Evolutionary conservation across 2,113 vertebrate species (phyloP).

Genomic region (Xenopus borealis): DNA sequence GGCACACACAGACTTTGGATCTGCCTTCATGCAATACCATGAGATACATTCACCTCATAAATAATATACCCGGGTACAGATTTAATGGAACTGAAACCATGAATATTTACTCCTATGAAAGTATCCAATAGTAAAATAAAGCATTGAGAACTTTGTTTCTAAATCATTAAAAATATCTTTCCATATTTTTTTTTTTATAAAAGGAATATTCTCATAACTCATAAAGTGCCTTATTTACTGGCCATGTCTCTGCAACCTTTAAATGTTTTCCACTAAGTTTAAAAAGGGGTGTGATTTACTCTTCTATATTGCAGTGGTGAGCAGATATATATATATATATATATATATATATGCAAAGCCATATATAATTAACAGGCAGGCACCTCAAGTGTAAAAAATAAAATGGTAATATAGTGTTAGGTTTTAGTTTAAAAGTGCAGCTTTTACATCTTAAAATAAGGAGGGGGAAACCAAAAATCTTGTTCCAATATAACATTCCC

Average conservation of each 20-base stretch:
- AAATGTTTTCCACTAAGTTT: neutral
- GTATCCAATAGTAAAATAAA: conserved; percentile 15
- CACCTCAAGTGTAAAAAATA: neutral
- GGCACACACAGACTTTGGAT: neutral
- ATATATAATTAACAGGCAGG: neutral
- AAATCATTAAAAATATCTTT: conserved; percentile 28
- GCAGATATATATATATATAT: neutral
- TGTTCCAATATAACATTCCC: too few relatives aligned
- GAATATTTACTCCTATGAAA: conserved; percentile 15
- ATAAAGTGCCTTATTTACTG: conserved; percentile 34
- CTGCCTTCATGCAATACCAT: conserved; percentile 22
- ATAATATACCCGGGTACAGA: conserved; percentile 6
- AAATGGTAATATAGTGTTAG: neutral
- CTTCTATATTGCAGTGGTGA: neutral
- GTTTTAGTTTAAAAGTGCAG: conserved; percentile 17
- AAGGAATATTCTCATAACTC: conserved; percentile 13
- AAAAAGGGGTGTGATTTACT: neutral
- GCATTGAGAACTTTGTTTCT: neutral
- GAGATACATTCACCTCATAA: conserved; percentile 28
- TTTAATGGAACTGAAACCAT: conserved; percentile 1
- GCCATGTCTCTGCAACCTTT: neutral
- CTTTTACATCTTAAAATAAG: neutral
- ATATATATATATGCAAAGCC: neutral
- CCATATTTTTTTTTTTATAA: conserved; percentile 8
- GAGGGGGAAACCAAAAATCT: neutral